Percentiles rank a stretch among this genome's conserved stretches.
These are phyloP conservation scores for Carposina sasakii DNA, from an alignment of 1,140 invertebrate genomes.

Conservation along the genomic window DNA sequence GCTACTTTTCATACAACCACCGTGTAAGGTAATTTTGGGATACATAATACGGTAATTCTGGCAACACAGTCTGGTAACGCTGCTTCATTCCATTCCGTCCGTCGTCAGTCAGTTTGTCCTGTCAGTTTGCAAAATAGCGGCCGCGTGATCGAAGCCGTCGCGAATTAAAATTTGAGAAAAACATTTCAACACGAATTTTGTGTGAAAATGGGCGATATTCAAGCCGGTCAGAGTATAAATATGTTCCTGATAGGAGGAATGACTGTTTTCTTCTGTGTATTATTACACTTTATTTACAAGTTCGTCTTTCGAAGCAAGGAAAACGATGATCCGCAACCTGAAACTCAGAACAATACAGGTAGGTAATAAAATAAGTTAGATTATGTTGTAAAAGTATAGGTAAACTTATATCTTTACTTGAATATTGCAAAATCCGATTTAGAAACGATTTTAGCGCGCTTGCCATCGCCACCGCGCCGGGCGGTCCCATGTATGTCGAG, in stretches of 20 bases:
- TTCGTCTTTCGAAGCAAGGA: slow-evolving; percentile 48
- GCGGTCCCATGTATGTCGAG: too few relatives aligned
- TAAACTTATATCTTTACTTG: too few relatives aligned
- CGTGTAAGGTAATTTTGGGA: too few relatives aligned
- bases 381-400: not conserved
- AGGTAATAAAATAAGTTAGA: slow-evolving; percentile 14
- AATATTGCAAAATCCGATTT: too few relatives aligned
- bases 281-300: slow-evolving; percentile 57
- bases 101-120: slow-evolving; percentile 13
- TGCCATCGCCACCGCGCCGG: too few relatives aligned
- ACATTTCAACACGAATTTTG: slow-evolving; percentile 33
- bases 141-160: slow-evolving; percentile 47
- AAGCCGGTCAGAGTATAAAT: slow-evolving; percentile 47
- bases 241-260: slow-evolving; percentile 38
- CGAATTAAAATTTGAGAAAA: slow-evolving; percentile 29
- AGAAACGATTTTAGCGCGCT: too few relatives aligned
- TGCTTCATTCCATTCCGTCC: too few relatives aligned
- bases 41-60: too few relatives aligned
- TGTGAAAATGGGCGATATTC: slow-evolving; percentile 58
- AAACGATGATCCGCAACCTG: slow-evolving; percentile 43
- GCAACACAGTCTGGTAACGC: too few relatives aligned
- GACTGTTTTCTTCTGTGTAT: slow-evolving; percentile 45
- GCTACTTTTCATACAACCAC: too few relatives aligned
- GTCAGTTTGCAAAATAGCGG: slow-evolving; percentile 35
- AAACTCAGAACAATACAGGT: slow-evolving; percentile 53